Base-by-base conservation (phyloP, 2,888 invertebrate genomes). In the Rhagonycha fulva region DNA sequence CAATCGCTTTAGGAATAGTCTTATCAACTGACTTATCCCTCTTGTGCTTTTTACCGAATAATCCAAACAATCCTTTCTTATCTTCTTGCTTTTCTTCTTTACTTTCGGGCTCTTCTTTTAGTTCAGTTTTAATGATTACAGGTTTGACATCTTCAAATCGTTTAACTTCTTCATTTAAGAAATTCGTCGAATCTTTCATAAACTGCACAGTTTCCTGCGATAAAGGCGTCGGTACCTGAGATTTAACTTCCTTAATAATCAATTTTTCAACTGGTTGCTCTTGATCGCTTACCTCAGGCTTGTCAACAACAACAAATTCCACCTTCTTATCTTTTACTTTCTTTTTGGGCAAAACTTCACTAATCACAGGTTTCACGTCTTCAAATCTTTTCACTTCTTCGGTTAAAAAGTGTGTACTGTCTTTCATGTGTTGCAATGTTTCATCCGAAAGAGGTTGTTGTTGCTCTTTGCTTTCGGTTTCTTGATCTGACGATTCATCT, bases 21-120 rank as follows among this genome's bases (percentile, higher is more conserved):
- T 66, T 66, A 66, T 80, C 74, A 10, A 74, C 77, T 32, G 76
- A 77, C 19, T 72, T 73, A 24, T 74, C 75, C 19, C 72, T 24
- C 70, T 82, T 82, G 14, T 75, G 62, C 73, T 82, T 81, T 71
- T 82, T 81, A 14, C 79, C 80, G 70, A 82, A 82, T 26, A 82
- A 72, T 12, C 80, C 79, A 72, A 83, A 82, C 26, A 83, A 68
- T 30, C 81, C 81, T 63, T 78, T 70, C 71, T 80, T 82, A 23
- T 73, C 72, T 0, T 23, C 14, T 47, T 74, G 75, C 47, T 79
- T 73, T 23, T 14, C 47, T 68, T 80, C 76, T 70, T 76, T 70
- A 24, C 32, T 26, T 60, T 19, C 60, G 9, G 60, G 19, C n/a
- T 70, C 26, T 19, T 11, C n/a, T 47, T 47, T 63, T 28, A 30